These are phyloP conservation scores for Phaenicophaeus curvirostris DNA, from an alignment of 2,797 vertebrate genomes.

Conservation along the genomic window DNA sequence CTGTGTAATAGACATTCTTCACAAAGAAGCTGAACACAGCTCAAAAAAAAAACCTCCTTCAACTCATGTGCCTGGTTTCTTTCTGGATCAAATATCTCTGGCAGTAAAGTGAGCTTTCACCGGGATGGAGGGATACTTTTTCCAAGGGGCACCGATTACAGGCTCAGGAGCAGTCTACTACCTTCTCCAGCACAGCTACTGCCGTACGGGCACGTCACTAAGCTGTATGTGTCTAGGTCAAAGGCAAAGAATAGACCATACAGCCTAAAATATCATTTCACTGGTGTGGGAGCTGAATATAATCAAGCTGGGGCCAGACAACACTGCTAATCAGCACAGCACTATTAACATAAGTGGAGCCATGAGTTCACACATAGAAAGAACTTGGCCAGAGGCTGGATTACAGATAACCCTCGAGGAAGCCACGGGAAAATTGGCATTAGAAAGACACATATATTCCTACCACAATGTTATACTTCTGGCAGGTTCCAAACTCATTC, in stretches of 20 bases:
- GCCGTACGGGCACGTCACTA: neutral
- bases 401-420: neutral
- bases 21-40: constrained; percentile 51
- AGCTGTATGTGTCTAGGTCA: neutral
- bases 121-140: neutral
- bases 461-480: neutral
- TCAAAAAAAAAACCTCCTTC: neutral
- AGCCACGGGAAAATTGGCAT: neutral
- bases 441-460: neutral
- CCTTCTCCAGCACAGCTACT: neutral
- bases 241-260: neutral
- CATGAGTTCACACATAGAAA: neutral
- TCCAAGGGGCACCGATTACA: neutral
- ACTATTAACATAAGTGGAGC: neutral
- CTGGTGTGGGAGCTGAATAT: neutral
- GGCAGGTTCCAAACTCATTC: neutral
- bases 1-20: constrained; percentile 15
- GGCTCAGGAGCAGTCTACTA: neutral
- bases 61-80: neutral
- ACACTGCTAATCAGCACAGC: neutral
- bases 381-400: neutral
- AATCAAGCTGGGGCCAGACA: neutral
- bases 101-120: neutral
- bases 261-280: neutral
- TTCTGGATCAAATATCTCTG: constrained; percentile 4